Conservation (phyloP, 2,113 vertebrate species). For the Sorex araneus region DNA sequence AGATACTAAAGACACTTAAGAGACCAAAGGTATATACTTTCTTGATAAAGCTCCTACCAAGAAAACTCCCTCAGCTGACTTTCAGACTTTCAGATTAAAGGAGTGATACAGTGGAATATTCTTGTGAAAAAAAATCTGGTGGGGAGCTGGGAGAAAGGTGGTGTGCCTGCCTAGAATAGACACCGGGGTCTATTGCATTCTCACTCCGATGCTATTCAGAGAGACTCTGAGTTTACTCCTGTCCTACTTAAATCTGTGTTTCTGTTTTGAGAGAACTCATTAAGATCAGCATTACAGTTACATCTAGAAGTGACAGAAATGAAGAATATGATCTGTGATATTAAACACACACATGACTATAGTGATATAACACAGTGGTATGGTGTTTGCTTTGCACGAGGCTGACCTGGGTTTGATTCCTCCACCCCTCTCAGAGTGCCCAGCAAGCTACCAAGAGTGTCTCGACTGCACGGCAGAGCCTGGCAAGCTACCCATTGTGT, state of each 20-base stretch:
- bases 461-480: too few relatives aligned
- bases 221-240: not conserved
- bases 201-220: not conserved
- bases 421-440: too few relatives aligned
- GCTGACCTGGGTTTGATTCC: too few relatives aligned
- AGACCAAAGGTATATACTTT: not conserved
- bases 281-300: not conserved
- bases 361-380: too few relatives aligned
- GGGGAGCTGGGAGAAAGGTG: not conserved
- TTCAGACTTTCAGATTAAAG: constrained; percentile 25
- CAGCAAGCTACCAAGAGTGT: too few relatives aligned
- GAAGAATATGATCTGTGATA: too few relatives aligned
- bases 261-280: not conserved
- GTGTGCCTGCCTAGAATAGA: not conserved
- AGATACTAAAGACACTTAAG: not conserved
- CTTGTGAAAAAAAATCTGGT: not conserved
- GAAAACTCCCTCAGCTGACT: not conserved
- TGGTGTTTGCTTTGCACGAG: too few relatives aligned
- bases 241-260: not conserved
- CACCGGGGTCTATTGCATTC: not conserved
- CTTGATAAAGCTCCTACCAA: not conserved
- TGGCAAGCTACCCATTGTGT: too few relatives aligned
- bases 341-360: too few relatives aligned
- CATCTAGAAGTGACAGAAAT: not conserved
- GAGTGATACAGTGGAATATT: not conserved